Base-by-base conservation (phyloP, 2,113 vertebrate species). In the Pandion haliaetus region DNA sequence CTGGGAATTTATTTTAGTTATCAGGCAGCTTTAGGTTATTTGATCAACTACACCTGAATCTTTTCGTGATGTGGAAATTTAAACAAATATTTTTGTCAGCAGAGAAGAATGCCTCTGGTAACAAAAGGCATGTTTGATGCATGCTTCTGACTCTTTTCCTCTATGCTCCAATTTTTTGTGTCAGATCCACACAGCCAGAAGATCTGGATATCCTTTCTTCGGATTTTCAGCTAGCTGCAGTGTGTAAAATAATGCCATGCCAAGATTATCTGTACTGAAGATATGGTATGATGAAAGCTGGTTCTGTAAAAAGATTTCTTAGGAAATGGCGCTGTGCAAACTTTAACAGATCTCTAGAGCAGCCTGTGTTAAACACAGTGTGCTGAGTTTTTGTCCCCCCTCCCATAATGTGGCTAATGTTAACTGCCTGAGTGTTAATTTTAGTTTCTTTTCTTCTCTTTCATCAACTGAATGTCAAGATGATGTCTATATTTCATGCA, bases 401-500 rank as follows among this genome's bases (percentile, higher is more conserved):
- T 57, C 67, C 72, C 58, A 52, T 59, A 90, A 77, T 28, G 44
- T 66, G 31, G 17, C 36, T 92, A 44, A 58, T 86, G 90, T 91
- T 87, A 92, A 94, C 67, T 78, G 42, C 34, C 54, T 78, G 77
- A 84, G n/a, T 44, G 24, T 84, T 91, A 84, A 91, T 94, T 97
- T 95, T 88, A 85, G 57, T 91, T 96, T 89, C 63, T 93, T 87
- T 95, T 77, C 50, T 93, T 96, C 83, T 93, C 55, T 96, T 97
- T 96, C 88, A 95, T 96, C 91, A 95, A 47, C 38, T 65, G 67
- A 88, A 83, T 92, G 78, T 98, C 97, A 98, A 91, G 79, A 97
- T 90, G 95, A 97, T 95, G 89, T 95, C 95, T 97, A 79, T 93
- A 97, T 97, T 97, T 96, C 79, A 81, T 89, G 70, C 65, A 91